These are phyloP conservation scores for Andrena trimmerana DNA, from an alignment of 2,888 invertebrate genomes.

Conservation along the genomic window DNA sequence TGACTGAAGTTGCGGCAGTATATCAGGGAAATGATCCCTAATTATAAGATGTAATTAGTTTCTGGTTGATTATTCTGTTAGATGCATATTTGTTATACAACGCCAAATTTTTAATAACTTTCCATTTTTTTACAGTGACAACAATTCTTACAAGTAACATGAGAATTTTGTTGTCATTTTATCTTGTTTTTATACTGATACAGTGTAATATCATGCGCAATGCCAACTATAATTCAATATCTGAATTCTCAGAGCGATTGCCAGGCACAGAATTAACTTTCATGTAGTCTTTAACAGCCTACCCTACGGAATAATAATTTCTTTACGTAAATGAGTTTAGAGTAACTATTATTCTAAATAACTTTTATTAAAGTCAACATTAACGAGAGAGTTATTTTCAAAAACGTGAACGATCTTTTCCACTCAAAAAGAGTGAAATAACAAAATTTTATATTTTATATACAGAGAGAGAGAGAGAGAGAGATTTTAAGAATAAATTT, in stretches of 20 bases:
- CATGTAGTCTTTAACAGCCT: constrained; percentile 4
- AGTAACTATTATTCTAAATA: constrained; percentile 63
- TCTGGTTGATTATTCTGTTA: neutral
- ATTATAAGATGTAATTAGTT: constrained; percentile 1
- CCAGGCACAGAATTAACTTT: neutral
- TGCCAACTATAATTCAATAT: neutral
- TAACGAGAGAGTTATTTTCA: constrained; percentile 34
- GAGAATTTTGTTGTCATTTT: neutral
- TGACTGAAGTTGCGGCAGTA: too few relatives aligned
- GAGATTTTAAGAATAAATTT: constrained; percentile 35
- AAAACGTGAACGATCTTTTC: constrained; percentile 44
- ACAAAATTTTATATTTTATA: constrained; percentile 37
- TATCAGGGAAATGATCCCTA: too few relatives aligned
- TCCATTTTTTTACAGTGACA: neutral
- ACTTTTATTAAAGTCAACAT: constrained; percentile 66
- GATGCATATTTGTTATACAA: neutral
- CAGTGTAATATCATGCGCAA: neutral
- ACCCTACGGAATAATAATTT: neutral
- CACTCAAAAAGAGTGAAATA: constrained; percentile 41
- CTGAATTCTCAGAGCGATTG: neutral
- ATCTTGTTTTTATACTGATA: constrained; percentile 4
- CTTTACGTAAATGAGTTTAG: constrained; percentile 71
- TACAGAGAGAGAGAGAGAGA: neutral
- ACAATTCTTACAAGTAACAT: neutral
- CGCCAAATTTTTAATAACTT: neutral